Percentiles rank a stretch among this genome's conserved stretches.
These are phyloP conservation scores for Archegozetes longisetosus DNA, from an alignment of 1,140 invertebrate genomes.

Conservation along the genomic window DNA sequence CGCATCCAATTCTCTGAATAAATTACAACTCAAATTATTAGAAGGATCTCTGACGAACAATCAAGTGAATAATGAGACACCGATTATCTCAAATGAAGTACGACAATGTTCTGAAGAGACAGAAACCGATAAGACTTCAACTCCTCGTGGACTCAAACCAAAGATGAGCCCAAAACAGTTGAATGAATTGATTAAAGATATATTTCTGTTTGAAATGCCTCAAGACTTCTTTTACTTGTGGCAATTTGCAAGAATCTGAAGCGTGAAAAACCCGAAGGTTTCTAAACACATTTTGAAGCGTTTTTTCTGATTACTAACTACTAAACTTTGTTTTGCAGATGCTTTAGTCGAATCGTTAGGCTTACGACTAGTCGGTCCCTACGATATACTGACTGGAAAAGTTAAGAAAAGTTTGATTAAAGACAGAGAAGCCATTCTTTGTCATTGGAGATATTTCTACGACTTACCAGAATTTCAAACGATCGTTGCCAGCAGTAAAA, in stretches of 20 bases:
- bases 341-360: slow-evolving; percentile 43
- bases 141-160: background rate
- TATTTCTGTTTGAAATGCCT: slow-evolving; percentile 72
- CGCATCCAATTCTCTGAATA: too few relatives aligned
- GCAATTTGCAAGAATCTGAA: slow-evolving; percentile 53
- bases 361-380: slow-evolving; percentile 64
- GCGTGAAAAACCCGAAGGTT: slow-evolving; percentile 38
- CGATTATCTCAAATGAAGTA: background rate
- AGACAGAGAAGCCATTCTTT: slow-evolving; percentile 41
- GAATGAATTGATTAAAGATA: slow-evolving; percentile 26
- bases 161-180: slow-evolving; percentile 8
- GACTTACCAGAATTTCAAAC: slow-evolving; percentile 75
- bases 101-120: background rate
- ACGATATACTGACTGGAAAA: slow-evolving; percentile 55
- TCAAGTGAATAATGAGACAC: background rate
- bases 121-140: background rate
- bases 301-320: slow-evolving; percentile 13
- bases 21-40: background rate
- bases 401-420: slow-evolving; percentile 38
- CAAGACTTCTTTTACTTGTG: slow-evolving; percentile 71
- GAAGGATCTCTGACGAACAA: background rate
- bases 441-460: slow-evolving; percentile 79
- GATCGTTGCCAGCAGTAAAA: slow-evolving; percentile 30
- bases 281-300: background rate
- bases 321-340: slow-evolving; percentile 29